These are phyloP conservation scores for Scomber scombrus DNA, from an alignment of 2,113 vertebrate genomes.

Conservation along the genomic window DNA sequence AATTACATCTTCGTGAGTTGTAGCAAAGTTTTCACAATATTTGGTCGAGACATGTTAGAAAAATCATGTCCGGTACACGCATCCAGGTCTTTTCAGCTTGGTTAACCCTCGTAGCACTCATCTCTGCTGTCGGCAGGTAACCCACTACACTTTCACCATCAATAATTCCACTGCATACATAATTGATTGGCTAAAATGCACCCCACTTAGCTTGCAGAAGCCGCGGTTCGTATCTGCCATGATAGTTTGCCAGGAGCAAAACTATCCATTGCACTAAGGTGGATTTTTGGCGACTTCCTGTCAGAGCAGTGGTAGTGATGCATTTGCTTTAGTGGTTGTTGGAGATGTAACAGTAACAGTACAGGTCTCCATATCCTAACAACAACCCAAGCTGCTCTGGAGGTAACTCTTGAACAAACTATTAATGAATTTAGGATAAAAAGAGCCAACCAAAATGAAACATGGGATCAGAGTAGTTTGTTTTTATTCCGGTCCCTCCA, in stretches of 20 bases:
- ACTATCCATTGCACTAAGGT: slow-evolving; percentile 66
- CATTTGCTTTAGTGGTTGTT: slow-evolving; percentile 14
- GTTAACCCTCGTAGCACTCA: slow-evolving; percentile 70
- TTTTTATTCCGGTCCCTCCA: background rate
- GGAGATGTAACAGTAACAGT: slow-evolving; percentile 18
- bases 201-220: slow-evolving; percentile 70
- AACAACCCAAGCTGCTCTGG: background rate
- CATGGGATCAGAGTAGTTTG: background rate
- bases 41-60: background rate
- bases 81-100: slow-evolving; percentile 54
- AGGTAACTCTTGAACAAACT: background rate
- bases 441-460: background rate
- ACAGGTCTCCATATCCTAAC: background rate
- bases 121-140: slow-evolving; percentile 71
- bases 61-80: slow-evolving; percentile 8
- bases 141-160: slow-evolving; percentile 76
- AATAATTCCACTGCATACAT: slow-evolving; percentile 81
- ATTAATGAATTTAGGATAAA: background rate
- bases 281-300: slow-evolving; percentile 44
- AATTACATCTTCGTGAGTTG: background rate
- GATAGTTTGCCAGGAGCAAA: slow-evolving; percentile 78
- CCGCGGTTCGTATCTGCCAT: slow-evolving; percentile 66
- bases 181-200: slow-evolving; percentile 78
- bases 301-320: slow-evolving; percentile 35
- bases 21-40: slow-evolving; percentile 7